Evolutionary conservation across 1,140 invertebrate genomes (phyloP).

Genomic region (Elysia chlorotica): DNA sequence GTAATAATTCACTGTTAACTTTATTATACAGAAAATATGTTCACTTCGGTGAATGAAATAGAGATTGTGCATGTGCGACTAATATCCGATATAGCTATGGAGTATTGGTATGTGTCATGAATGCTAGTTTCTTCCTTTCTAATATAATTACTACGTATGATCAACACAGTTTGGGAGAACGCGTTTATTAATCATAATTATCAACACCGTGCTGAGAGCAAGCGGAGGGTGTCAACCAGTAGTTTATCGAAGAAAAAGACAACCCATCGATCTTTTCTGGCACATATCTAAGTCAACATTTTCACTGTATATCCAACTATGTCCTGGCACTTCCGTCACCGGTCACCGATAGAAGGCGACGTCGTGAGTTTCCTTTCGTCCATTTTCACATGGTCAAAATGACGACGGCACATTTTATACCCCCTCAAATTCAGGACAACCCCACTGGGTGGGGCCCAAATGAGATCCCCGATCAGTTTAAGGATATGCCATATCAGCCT

Average conservation of each 20-base stretch:
- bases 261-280: background rate
- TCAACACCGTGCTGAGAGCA: background rate
- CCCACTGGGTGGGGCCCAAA: slow-evolving; percentile 93
- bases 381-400: slow-evolving; percentile 4
- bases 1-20: too few species aligned
- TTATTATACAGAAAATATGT: too few species aligned
- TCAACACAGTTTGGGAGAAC: too few species aligned
- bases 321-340: background rate
- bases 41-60: too few species aligned
- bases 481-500: slow-evolving; percentile 97
- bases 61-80: too few species aligned
- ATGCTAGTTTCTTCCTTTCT: too few species aligned
- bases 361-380: too few species aligned
- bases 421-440: slow-evolving; percentile 78
- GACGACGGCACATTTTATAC: slow-evolving; percentile 54
- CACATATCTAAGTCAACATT: background rate
- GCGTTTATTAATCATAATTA: too few species aligned
- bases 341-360: too few species aligned
- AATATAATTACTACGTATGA: too few species aligned
- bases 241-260: background rate
- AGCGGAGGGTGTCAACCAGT: background rate
- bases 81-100: too few species aligned
- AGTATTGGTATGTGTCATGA: too few species aligned
- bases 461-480: slow-evolving; percentile 91
- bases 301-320: background rate